Evolutionary conservation across 2,888 invertebrate genomes (phyloP).

Genomic region (Cataglyphis cursor): DNA sequence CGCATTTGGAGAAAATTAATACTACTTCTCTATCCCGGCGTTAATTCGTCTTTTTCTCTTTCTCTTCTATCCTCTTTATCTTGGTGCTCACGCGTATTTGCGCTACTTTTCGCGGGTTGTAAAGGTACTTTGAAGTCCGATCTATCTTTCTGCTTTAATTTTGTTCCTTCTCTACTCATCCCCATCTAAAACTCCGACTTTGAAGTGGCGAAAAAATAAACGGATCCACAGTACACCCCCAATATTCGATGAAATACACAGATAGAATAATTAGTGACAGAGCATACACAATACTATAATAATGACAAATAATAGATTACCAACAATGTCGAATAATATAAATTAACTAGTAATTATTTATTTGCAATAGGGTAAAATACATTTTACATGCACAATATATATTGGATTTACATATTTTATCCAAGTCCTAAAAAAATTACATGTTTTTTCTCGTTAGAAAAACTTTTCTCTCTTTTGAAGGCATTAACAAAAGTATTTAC

Average conservation of each 20-base stretch:
- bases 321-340: neutral
- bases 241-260: slow-evolving; percentile 18
- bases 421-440: neutral
- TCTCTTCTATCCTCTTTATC: slow-evolving; percentile 60
- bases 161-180: slow-evolving; percentile 22
- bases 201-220: slow-evolving; percentile 21
- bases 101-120: slow-evolving; percentile 63
- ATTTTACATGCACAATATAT: neutral
- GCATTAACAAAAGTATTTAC: neutral
- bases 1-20: slow-evolving; percentile 78
- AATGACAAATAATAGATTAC: neutral
- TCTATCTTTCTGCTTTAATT: slow-evolving; percentile 61
- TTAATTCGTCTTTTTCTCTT: slow-evolving; percentile 59
- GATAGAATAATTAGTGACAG: slow-evolving; percentile 22
- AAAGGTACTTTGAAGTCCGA: slow-evolving; percentile 76
- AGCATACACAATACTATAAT: neutral
- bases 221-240: slow-evolving; percentile 1
- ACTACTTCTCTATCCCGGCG: slow-evolving; percentile 76
- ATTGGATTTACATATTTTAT: neutral
- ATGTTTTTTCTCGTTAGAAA: neutral
- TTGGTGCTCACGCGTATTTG: slow-evolving; percentile 62
- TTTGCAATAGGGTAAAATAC: neutral
- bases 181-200: neutral
- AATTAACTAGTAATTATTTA: slow-evolving; percentile 19
- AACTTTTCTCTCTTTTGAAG: neutral